A percentile compares a stretch with the other conserved stretches of the same genome.
phyloP scores from a whole-genome alignment of 2,888 invertebrate species.

The Ichneumoninae sp. region DNA sequence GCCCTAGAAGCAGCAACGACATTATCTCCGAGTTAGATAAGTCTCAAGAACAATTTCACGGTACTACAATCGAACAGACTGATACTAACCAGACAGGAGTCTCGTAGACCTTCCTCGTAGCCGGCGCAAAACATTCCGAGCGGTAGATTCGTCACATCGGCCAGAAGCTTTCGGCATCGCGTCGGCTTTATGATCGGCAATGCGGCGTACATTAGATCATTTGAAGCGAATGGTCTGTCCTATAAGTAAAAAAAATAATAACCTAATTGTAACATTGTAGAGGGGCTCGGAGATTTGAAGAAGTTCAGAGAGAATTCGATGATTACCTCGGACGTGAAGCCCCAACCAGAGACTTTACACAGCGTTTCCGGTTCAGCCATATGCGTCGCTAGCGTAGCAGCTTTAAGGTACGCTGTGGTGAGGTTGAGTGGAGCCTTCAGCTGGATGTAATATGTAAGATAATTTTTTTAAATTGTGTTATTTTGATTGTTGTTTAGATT shows the following conservation, averaged over 20 bases:
- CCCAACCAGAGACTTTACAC: slow-evolving; percentile 79
- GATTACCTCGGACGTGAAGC: slow-evolving; percentile 73
- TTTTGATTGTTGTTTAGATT: neutral
- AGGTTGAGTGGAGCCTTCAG: slow-evolving; percentile 69
- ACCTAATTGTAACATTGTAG: neutral
- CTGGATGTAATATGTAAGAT: slow-evolving; percentile 63
- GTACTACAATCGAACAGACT: neutral
- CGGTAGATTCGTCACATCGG: slow-evolving; percentile 67
- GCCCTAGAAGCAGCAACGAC: slow-evolving; percentile 73
- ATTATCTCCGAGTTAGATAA: slow-evolving; percentile 13
- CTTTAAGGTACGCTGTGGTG: slow-evolving; percentile 57
- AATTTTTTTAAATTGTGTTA: slow-evolving; percentile 6
- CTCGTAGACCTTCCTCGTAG: slow-evolving; percentile 76
- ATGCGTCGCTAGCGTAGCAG: slow-evolving; percentile 41
- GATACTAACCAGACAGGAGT: slow-evolving; percentile 77
- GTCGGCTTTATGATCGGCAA: slow-evolving; percentile 71
- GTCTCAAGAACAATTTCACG: neutral
- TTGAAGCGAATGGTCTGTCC: slow-evolving; percentile 60
- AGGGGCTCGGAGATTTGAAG: neutral
- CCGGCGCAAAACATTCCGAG: slow-evolving; percentile 78
- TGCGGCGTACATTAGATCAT: slow-evolving; percentile 76
- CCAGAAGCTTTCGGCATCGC: slow-evolving; percentile 72
- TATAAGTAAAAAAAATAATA: slow-evolving; percentile 36
- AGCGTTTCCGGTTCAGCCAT: slow-evolving; percentile 52
- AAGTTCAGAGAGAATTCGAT: slow-evolving; percentile 8